Conservation (phyloP, 2,888 invertebrate species). For the Pachydiplax longipennis region DNA sequence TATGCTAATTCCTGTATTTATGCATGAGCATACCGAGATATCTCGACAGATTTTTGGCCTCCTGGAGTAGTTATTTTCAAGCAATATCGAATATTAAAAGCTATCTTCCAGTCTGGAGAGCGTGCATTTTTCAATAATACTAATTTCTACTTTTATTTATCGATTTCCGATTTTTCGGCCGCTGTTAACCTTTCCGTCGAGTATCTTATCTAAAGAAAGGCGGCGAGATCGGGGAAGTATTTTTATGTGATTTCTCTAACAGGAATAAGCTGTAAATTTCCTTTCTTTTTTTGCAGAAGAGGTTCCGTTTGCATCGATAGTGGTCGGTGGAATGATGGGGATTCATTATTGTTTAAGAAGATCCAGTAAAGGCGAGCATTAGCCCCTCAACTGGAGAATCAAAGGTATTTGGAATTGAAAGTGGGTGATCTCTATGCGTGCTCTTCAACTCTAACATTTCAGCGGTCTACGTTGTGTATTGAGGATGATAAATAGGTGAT, state of each 20-base stretch:
- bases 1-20: conserved; percentile 35
- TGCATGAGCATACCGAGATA: conserved; percentile 15
- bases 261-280: not conserved
- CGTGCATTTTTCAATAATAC: not conserved
- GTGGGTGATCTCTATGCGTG: no score
- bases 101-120: not conserved
- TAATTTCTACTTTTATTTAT: conserved; percentile 3
- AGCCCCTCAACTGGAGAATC: no score
- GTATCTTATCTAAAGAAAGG: not conserved
- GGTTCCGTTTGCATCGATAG: not conserved
- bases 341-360: no score
- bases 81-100: conserved; percentile 13
- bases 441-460: no score
- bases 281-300: not conserved
- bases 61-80: not conserved
- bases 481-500: no score
- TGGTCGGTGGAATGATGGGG: no score
- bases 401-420: no score
- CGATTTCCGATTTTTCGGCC: conserved; percentile 21
- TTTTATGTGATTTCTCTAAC: not conserved
- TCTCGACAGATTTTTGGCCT: conserved; percentile 21
- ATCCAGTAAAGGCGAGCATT: no score
- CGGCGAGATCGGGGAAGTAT: not conserved
- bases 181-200: not conserved
- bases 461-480: no score